Conservation (phyloP, 2,113 vertebrate genomes). For the Crotalus tigris region DNA sequence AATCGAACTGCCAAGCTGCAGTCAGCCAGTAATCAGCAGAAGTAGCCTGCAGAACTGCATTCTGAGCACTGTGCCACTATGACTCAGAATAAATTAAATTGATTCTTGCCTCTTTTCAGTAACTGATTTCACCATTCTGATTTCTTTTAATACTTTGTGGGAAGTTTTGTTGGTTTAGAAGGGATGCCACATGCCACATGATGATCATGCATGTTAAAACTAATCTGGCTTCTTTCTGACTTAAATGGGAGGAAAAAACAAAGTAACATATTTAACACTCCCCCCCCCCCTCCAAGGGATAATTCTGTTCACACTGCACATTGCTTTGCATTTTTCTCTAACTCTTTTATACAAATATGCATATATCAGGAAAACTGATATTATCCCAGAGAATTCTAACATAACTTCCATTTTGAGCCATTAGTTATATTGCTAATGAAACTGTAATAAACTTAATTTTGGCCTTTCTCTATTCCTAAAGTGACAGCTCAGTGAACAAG, state of each 20-base stretch:
- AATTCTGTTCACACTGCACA: not conserved
- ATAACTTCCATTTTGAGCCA: not conserved
- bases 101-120: slow-evolving; percentile 29
- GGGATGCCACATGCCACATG: slow-evolving; percentile 31
- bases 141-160: slow-evolving; percentile 58
- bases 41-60: too few species aligned
- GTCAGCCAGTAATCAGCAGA: too few species aligned
- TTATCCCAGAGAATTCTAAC: not conserved
- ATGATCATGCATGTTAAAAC: slow-evolving; percentile 53
- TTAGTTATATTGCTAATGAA: not conserved
- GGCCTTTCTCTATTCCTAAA: not conserved
- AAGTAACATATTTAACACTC: not conserved
- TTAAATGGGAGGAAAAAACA: slow-evolving; percentile 34
- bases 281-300: not conserved
- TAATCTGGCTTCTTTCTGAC: slow-evolving; percentile 37
- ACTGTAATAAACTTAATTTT: not conserved
- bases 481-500: not conserved
- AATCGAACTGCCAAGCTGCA: too few species aligned
- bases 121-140: slow-evolving; percentile 47
- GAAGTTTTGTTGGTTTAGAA: slow-evolving; percentile 39
- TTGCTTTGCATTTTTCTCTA: not conserved
- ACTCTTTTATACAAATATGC: not conserved
- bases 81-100: not conserved
- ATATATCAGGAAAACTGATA: not conserved
- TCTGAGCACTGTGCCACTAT: too few species aligned